Base-by-base conservation (phyloP, 2,113 vertebrate genomes). In the Platycercus adscitus region DNA sequence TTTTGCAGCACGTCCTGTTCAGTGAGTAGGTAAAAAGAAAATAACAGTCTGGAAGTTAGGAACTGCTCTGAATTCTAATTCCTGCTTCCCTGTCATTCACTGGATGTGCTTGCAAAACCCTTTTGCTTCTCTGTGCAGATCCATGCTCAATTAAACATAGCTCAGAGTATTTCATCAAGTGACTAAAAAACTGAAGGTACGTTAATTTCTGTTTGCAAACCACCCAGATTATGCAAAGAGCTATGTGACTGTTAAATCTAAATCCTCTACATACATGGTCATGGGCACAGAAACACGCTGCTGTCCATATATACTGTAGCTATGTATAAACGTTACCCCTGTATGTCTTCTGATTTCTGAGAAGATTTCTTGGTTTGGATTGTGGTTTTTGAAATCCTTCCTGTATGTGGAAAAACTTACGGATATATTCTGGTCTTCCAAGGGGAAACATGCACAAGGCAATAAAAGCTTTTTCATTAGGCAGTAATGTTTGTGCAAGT, bases 31-130 rank as follows among this genome's bases (percentile, higher is more conserved):
- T 76, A 86, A 89, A 91, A 90, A 63, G 75, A 80, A 81, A 72
- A 73, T 63, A 33, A n/a, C 47, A 77, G 76, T 70, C 81, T 91
- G 63, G 25, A 93, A 90, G 71, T 88, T 89, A 88, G 60, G 47
- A 88, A 86, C 89, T 88, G 71, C 82, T 91, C 17, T 89, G 85
- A 94, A 86, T 96, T 95, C 76, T 83, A 90, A 91, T 97, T 86
- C 50, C 39, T 83, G 4, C 72, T 90, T 83, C 70, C 76, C 58
- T 85, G 65, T 73, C 52, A 25, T 90, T 94, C 91, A 31, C 39
- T 66, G 66, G 46, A 29, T 66, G 28, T 76, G n/a, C 60, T 85
- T 93, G 53, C 4, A 85, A 87, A 83, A 91, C 66, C 63, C 46
- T 85, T 87, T 89, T 93, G 46, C 78, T 77, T 81, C n/a, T 83